Evolutionary conservation across 2,113 vertebrate species (phyloP), one percentile per base, ranked within the genome.

Genomic region (Tyrannus savana): DNA sequence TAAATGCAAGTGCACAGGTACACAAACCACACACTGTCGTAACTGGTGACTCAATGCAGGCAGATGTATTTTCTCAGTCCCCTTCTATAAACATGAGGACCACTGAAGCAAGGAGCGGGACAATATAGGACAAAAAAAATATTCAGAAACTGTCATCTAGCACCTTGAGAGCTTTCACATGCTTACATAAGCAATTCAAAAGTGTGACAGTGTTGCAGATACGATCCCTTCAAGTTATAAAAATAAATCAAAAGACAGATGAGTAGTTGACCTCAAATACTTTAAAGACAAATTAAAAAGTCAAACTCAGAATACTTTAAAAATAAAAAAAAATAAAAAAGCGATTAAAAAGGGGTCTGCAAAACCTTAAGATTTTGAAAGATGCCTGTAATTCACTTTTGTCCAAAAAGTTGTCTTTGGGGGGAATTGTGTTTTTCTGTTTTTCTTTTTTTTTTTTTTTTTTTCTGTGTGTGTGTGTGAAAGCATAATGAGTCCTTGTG

Each of bases 1-100:
- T 10, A 42, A 69, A 74, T 19, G 37, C 7, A 24, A 2, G 2
- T 33, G 11, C 6, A 16, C 7, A 3, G 4, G 2, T 27, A 42
- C 35, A 28, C 2, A 14, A 76, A 56, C 3, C 35, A 33, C 21
- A 8, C 6, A 12, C 6, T 14, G 27, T 53, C 1, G 0, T 44
- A 69, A 53, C 14, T 39, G 19, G 23, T 35, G 55, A 12, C 14
- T 63, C 41, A 73, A 1, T n/a, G 19, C 37, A 80, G n/a, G 35
- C 9, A 59, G 9, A n/a, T 10, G 3, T 2, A 19, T 52, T 59
- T 83, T 88, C 50, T 83, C 27, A 72, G 13, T 10, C 18, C 21
- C 14, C 2, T 84, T 52, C 44, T 28, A 12, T 18, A 63, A n/a
- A 18, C 35, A 47, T 16, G 24, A 78, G 86, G 31, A 72, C 25